Conservation (phyloP, 2,113 vertebrate genomes). For the Perccottus glenii region DNA sequence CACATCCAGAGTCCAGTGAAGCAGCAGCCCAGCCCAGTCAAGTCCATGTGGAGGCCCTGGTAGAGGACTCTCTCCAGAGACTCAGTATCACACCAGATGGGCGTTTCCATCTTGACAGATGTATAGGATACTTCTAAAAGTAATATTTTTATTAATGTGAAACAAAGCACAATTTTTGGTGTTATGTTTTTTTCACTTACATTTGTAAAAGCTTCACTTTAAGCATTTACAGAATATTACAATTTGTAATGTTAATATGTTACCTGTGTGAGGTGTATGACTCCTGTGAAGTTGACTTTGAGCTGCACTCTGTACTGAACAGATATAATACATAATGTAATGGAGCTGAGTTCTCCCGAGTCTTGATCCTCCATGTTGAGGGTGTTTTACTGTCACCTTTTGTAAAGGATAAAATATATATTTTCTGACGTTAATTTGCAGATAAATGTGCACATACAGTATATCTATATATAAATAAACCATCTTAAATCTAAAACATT, state of each 20-base stretch:
- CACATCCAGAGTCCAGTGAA: conserved; percentile 51
- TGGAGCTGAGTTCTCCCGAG: background rate
- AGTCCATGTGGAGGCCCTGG: conserved; percentile 82
- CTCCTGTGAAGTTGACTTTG: conserved; percentile 39
- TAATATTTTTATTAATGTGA: background rate
- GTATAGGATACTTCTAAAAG: conserved; percentile 50
- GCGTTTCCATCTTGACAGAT: conserved; percentile 24
- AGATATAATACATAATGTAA: conserved; percentile 3
- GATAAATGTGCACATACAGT: background rate
- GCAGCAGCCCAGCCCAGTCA: conserved; percentile 33
- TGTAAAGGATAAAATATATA: conserved; percentile 21
- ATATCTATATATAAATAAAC: conserved; percentile 12
- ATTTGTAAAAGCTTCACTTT: conserved; percentile 5
- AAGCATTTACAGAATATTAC: background rate
- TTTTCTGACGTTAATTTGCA: background rate
- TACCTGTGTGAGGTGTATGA: conserved; percentile 6
- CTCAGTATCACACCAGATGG: conserved; percentile 41
- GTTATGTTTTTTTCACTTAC: background rate
- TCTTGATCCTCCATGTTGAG: conserved; percentile 8
- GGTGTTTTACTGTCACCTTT: conserved; percentile 25
- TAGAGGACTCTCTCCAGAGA: conserved; percentile 47
- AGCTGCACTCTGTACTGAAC: background rate
- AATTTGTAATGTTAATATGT: background rate
- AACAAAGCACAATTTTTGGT: background rate
- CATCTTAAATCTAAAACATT: background rate